A percentile compares a stretch with the other conserved stretches of the same genome.
Conservation (phyloP, 2,113 vertebrate genomes). For the Balaenoptera acutorostrata region DNA sequence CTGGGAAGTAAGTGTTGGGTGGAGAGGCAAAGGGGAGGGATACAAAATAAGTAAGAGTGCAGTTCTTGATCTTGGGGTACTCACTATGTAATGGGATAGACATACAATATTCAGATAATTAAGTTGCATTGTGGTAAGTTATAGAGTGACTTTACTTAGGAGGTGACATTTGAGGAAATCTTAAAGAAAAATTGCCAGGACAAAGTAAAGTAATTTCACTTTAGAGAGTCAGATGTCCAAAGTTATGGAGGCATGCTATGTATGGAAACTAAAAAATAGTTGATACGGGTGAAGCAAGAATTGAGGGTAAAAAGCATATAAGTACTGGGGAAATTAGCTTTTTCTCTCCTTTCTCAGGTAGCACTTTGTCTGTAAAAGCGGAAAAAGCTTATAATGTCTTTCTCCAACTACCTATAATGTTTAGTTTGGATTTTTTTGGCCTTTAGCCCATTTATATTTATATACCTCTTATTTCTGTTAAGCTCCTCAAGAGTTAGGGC, state of each 20-base stretch:
- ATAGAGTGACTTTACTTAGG: neutral
- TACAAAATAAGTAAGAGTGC: neutral
- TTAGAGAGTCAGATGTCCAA: neutral
- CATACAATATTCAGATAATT: neutral
- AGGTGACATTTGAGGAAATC: neutral
- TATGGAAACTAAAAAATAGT: neutral
- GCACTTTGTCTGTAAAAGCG: neutral
- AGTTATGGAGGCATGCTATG: neutral
- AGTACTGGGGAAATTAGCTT: neutral
- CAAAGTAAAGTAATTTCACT: neutral
- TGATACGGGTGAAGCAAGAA: neutral
- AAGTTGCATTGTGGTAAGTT: neutral
- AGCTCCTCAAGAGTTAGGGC: neutral
- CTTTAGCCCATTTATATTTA: neutral
- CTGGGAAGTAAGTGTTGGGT: neutral
- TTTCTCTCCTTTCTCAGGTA: neutral
- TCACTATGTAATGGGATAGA: neutral
- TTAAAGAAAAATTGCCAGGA: neutral
- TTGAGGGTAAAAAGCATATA: neutral
- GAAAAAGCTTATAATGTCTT: neutral
- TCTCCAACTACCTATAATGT: neutral
- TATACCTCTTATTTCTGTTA: conserved; percentile 30
- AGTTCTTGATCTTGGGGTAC: neutral
- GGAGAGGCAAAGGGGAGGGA: neutral
- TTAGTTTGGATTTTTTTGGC: neutral